These are phyloP conservation scores for Apostichopus japonicus DNA, from an alignment of 35 echinoderm and acorn worm species.

Conservation along the genomic window DNA sequence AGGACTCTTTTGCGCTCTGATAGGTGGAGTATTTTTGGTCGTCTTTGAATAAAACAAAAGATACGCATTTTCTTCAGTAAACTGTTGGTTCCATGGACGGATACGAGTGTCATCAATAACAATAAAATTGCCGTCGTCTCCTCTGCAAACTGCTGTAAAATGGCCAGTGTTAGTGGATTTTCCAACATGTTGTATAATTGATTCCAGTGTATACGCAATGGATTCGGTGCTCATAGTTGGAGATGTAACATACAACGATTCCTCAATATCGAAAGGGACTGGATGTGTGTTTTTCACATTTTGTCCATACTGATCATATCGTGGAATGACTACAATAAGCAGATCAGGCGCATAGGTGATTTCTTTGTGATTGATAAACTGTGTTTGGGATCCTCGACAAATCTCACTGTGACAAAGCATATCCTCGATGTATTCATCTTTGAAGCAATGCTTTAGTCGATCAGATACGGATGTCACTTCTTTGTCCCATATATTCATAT, in stretches of 20 bases:
- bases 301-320: conserved; percentile 6
- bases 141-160: conserved; percentile 17
- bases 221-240: not conserved
- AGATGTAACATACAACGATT: not conserved
- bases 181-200: conserved; percentile 7
- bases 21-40: not conserved
- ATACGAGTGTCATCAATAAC: conserved; percentile 1
- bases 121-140: not conserved
- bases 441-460: not conserved
- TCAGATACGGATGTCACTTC: not conserved
- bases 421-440: not conserved
- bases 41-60: not conserved
- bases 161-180: conserved; percentile 1
- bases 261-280: not conserved
- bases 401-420: conserved; percentile 9
- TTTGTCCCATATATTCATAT: conserved; percentile 18
- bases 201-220: not conserved
- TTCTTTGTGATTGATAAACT: not conserved
- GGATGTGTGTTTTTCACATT: conserved; percentile 11
- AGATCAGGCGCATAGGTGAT: not conserved
- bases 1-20: not conserved
- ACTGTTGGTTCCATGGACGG: conserved; percentile 6
- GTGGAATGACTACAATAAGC: not conserved
- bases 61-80: conserved; percentile 12
- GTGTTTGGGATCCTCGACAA: not conserved